Percentiles rank a stretch among this genome's conserved stretches.
Evolutionary conservation across 2,888 invertebrate species (phyloP).

Genomic region (Ptychoptera albimana): DNA sequence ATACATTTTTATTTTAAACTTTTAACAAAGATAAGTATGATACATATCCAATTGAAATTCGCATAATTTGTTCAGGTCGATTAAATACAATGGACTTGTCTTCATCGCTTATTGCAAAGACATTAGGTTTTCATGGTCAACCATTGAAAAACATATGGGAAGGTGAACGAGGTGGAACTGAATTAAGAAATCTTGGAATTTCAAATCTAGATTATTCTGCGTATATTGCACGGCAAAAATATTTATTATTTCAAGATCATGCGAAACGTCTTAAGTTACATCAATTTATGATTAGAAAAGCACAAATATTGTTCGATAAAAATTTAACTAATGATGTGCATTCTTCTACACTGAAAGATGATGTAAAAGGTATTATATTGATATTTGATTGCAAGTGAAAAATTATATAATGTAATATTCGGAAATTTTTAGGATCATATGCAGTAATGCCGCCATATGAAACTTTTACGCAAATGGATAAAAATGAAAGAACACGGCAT

Average conservation of each 20-base stretch:
- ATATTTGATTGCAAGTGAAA: no score
- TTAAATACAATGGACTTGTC: no score
- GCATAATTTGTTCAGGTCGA: no score
- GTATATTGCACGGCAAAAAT: conserved; percentile 64
- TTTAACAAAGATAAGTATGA: no score
- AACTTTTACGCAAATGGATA: conserved; percentile 60
- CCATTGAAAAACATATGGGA: conserved; percentile 81
- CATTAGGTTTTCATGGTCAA: conserved; percentile 73
- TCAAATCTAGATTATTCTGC: conserved; percentile 53
- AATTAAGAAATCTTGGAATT: conserved; percentile 45
- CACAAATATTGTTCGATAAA: conserved; percentile 53
- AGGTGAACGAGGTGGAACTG: conserved; percentile 62
- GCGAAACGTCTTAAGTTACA: conserved; percentile 70
- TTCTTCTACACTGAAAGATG: no score
- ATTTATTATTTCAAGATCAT: conserved; percentile 67
- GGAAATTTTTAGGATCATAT: conserved; percentile 44
- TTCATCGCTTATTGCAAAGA: conserved; percentile 37
- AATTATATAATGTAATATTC: no score
- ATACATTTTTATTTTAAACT: no score
- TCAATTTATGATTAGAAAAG: conserved; percentile 76
- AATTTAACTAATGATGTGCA: conserved; percentile 20
- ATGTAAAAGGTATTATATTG: no score
- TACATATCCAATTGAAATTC: no score
- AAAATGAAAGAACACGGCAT: conserved; percentile 56
- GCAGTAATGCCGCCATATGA: conserved; percentile 79